Evolutionary conservation across 1,140 invertebrate species (phyloP).

Genomic region (Meloidogyne hapla): DNA sequence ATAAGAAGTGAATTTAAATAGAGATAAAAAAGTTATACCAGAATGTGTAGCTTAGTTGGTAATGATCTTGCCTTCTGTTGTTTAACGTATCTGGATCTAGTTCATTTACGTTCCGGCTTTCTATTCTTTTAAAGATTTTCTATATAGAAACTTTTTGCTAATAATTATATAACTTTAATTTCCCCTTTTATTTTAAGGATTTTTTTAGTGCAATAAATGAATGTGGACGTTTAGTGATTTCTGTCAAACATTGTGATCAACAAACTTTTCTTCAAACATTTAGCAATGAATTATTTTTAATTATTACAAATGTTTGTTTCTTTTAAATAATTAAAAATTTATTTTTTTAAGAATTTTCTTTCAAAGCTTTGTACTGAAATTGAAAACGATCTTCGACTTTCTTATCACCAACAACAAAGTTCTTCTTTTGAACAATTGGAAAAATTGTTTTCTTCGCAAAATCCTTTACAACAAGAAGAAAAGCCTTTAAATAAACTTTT

Average conservation of each 20-base stretch:
- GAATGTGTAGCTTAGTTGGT: no score
- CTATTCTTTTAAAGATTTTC: no score
- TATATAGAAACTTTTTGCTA: no score
- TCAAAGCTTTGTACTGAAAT: conserved; percentile 48
- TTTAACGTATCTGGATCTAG: no score
- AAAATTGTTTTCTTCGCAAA: conserved; percentile 10
- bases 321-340: conserved; percentile 6
- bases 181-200: conserved; percentile 10
- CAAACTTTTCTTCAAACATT: conserved; percentile 69
- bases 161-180: no score
- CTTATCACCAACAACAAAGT: conserved; percentile 44
- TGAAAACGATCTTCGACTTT: conserved; percentile 54
- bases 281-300: conserved; percentile 54
- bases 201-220: conserved; percentile 32
- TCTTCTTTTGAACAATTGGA: conserved; percentile 29
- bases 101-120: no score
- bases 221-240: conserved; percentile 27
- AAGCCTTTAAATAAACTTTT: conserved; percentile 1
- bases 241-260: conserved; percentile 73
- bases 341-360: conserved; percentile 38
- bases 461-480: conserved; percentile 2
- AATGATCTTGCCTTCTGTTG: no score
- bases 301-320: conserved; percentile 11
- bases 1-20: no score
- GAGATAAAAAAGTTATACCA: no score